Conservation (phyloP, 2,797 vertebrate genomes). For the Rhincodon typus region DNA sequence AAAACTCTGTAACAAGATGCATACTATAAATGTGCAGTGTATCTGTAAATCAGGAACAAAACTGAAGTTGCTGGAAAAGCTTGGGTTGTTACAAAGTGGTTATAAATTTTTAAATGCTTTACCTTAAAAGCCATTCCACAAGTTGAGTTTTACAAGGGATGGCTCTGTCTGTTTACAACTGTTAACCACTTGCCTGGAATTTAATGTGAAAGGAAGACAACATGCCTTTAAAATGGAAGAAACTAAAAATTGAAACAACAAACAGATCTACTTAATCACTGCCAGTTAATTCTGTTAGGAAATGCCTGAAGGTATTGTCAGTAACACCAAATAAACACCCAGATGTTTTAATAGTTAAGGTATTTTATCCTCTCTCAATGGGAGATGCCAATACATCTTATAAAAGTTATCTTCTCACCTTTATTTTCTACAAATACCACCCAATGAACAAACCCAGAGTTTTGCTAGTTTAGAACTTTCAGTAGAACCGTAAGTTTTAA, state of each 20-base stretch:
- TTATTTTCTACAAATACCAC: neutral
- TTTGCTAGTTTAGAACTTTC: neutral
- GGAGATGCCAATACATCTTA: neutral
- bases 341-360: neutral
- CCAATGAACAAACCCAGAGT: neutral
- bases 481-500: neutral
- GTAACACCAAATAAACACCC: slow-evolving; percentile 26
- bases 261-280: slow-evolving; percentile 29
- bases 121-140: neutral
- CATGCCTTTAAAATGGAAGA: slow-evolving; percentile 26
- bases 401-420: neutral
- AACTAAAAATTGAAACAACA: slow-evolving; percentile 33
- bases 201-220: neutral
- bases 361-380: neutral
- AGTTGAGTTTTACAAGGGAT: neutral
- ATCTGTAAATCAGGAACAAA: neutral
- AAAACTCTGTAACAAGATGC: neutral
- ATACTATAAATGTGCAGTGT: neutral
- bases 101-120: slow-evolving; percentile 8
- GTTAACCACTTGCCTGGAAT: slow-evolving; percentile 16
- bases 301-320: slow-evolving; percentile 36
- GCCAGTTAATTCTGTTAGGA: slow-evolving; percentile 35
- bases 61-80: neutral
- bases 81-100: too few species aligned
- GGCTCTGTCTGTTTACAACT: neutral